Evolutionary conservation across 2,888 invertebrate species (phyloP).

Genomic region (Euspilapteryx auroguttella): DNA sequence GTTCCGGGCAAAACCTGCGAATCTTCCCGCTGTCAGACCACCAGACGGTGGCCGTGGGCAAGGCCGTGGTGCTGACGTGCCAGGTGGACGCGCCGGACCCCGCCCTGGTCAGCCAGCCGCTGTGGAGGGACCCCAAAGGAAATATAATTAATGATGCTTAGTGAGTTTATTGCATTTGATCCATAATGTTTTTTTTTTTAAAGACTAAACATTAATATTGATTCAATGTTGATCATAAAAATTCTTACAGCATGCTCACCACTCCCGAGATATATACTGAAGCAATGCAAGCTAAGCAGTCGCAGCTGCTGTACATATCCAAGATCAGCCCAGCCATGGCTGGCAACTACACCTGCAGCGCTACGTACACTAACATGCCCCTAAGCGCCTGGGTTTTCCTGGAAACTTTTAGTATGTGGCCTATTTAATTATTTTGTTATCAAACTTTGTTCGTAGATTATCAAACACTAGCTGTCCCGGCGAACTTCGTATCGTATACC

Average conservation of each 20-base stretch:
- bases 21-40: conserved; percentile 71
- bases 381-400: conserved; percentile 69
- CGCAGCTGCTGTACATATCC: conserved; percentile 73
- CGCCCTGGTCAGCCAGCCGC: conserved; percentile 69
- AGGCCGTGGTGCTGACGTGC: conserved; percentile 77
- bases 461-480: no score
- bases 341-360: conserved; percentile 80
- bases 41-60: conserved; percentile 74
- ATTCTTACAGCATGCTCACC: conserved; percentile 15
- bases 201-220: no score
- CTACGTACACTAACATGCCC: conserved; percentile 74
- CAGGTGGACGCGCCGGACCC: conserved; percentile 70
- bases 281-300: conserved; percentile 62
- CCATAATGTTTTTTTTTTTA: no score
- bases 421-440: no score
- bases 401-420: conserved; percentile 65
- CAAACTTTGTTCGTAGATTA: no score
- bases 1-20: conserved; percentile 56
- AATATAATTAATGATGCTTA: conserved; percentile 67
- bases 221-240: neutral
- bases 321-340: conserved; percentile 75
- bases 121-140: conserved; percentile 78
- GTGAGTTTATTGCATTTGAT: conserved; percentile 48
- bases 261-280: conserved; percentile 70
- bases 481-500: no score